phyloP scores from a whole-genome alignment of 2,888 invertebrate species.

The Homarus gammarus region DNA sequence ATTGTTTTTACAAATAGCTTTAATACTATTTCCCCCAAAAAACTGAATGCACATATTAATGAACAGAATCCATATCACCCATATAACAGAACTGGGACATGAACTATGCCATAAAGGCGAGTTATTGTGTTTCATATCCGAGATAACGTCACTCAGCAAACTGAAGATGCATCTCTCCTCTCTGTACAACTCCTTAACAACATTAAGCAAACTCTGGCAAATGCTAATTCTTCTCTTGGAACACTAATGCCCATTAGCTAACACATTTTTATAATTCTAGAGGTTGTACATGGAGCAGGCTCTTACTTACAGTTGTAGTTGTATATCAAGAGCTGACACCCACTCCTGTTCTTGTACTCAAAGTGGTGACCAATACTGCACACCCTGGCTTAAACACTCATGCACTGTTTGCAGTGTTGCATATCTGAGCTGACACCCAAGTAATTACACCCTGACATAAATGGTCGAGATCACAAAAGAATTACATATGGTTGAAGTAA shows the following conservation, averaged over 20 bases:
- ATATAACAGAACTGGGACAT: neutral
- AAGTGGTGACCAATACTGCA: neutral
- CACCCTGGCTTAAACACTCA: slow-evolving; percentile 4
- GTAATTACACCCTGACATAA: slow-evolving; percentile 31
- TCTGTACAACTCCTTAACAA: neutral
- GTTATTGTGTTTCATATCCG: neutral
- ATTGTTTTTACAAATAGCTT: too few relatives aligned
- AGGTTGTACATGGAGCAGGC: neutral
- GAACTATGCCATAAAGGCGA: neutral
- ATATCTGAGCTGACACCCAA: slow-evolving; percentile 41
- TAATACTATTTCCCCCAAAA: too few relatives aligned
- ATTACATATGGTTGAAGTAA: slow-evolving; percentile 33
- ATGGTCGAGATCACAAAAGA: slow-evolving; percentile 45
- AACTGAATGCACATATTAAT: too few relatives aligned
- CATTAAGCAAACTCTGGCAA: neutral
- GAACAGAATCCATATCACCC: neutral
- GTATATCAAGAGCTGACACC: neutral
- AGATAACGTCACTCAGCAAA: neutral
- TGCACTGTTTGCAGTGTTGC: slow-evolving; percentile 24
- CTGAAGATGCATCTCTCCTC: neutral
- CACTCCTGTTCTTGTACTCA: neutral
- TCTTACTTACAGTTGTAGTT: neutral
- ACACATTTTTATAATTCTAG: neutral
- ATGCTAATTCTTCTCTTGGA: neutral
- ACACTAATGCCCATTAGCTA: slow-evolving; percentile 12